phyloP scores from a whole-genome alignment of 2,113 vertebrate genomes.

The Leptocoma aspasia region DNA sequence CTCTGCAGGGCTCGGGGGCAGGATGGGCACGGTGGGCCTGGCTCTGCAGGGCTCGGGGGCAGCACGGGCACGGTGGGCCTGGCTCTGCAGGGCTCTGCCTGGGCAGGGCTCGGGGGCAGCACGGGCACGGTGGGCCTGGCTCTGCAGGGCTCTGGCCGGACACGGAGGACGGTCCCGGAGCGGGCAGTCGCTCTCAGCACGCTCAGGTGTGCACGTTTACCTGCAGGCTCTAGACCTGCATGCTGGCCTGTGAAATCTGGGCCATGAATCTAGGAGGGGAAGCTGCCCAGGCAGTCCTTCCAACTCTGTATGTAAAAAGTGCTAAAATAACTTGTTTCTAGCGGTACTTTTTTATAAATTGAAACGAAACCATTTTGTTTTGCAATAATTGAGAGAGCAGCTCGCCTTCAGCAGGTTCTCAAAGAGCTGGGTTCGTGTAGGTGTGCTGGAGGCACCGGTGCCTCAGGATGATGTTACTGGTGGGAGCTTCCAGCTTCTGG shows the following conservation, averaged over 20 bases:
- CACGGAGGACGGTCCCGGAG: fast-evolving
- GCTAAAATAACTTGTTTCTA: background rate
- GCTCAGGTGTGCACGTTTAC: fast-evolving
- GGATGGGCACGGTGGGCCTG: no score
- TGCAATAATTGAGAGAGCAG: fast-evolving
- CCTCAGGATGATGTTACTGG: background rate
- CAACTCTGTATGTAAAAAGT: background rate
- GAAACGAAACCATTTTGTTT: background rate
- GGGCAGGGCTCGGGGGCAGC: no score
- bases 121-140: no score
- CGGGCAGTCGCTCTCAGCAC: fast-evolving
- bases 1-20: no score
- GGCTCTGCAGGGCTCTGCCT: no score
- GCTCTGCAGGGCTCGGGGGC: no score
- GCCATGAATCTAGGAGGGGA: fast-evolving
- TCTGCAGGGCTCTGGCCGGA: fast-evolving
- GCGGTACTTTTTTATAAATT: background rate
- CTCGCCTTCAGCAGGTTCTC: background rate
- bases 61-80: no score
- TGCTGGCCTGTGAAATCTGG: background rate
- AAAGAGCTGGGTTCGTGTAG: background rate
- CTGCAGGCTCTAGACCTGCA: fast-evolving
- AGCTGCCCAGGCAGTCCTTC: background rate
- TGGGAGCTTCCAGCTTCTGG: background rate
- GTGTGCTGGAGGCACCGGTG: background rate